These are phyloP conservation scores for Corythaixoides concolor DNA, from an alignment of 2,113 vertebrate species.

Conservation along the genomic window DNA sequence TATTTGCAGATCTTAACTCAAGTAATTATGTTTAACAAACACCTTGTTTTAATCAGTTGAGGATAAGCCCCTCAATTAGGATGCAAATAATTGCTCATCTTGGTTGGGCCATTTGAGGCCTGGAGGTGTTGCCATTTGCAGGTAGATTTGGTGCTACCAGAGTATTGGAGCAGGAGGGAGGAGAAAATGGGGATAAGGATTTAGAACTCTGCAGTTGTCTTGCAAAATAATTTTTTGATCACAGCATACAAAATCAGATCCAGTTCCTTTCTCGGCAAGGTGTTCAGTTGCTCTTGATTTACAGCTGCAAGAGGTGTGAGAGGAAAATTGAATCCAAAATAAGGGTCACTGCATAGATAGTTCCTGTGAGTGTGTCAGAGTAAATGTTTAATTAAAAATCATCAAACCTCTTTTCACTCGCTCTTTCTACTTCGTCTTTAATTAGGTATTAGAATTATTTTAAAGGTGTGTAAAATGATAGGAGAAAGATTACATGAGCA, in stretches of 20 bases:
- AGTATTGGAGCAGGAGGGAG: not conserved
- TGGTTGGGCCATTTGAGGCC: not conserved
- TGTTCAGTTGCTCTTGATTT: not conserved
- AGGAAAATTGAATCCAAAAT: not conserved
- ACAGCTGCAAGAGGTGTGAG: not conserved
- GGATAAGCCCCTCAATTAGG: slow-evolving; percentile 62
- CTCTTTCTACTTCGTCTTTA: not conserved
- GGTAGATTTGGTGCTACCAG: not conserved
- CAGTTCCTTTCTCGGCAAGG: not conserved
- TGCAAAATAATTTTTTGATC: not conserved
- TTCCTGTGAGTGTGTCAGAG: not conserved
- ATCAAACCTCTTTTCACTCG: not conserved
- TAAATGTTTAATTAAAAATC: not conserved
- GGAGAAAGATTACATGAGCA: not conserved
- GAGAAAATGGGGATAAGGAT: not conserved
- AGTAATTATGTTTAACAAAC: slow-evolving; percentile 76
- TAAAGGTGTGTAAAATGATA: not conserved
- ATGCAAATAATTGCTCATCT: slow-evolving; percentile 45
- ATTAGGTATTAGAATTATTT: slow-evolving; percentile 2
- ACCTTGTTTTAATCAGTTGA: slow-evolving; percentile 67
- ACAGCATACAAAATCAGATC: not conserved
- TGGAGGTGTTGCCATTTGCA: slow-evolving; percentile 8
- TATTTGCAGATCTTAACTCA: slow-evolving; percentile 73
- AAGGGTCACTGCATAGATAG: not conserved
- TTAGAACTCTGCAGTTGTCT: not conserved